phyloP scores from a whole-genome alignment of 2,113 vertebrate species.

The Prochilodus magdalenae region DNA sequence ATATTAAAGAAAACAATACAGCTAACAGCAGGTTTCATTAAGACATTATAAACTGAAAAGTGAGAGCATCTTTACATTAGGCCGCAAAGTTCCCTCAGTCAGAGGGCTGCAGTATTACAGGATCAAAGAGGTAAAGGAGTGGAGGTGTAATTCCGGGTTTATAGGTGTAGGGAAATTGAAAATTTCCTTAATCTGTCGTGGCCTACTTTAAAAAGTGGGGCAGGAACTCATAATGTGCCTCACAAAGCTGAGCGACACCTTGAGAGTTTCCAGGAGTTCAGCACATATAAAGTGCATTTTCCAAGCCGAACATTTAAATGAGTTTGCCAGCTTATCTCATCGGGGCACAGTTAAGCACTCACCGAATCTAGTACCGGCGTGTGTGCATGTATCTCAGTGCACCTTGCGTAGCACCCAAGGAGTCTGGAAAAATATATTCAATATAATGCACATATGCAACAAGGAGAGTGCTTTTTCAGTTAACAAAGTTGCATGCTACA shows the following conservation, averaged over 20 bases:
- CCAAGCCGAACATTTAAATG: neutral
- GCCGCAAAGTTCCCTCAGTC: conserved; percentile 45
- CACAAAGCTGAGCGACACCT: neutral
- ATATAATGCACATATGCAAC: neutral
- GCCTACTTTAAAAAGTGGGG: conserved; percentile 45
- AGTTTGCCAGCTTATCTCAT: conserved; percentile 17
- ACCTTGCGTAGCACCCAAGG: neutral
- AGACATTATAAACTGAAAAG: conserved; percentile 48
- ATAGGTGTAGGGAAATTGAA: conserved; percentile 49
- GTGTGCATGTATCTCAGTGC: neutral
- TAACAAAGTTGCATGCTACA: neutral
- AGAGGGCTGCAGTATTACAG: conserved; percentile 51
- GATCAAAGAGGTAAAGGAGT: conserved; percentile 54
- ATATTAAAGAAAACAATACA: conserved; percentile 32
- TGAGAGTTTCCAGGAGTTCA: conserved; percentile 16
- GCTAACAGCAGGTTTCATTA: conserved; percentile 28
- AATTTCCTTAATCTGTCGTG: conserved; percentile 55
- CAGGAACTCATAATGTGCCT: conserved; percentile 28
- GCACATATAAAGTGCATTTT: neutral
- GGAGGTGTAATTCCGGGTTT: conserved; percentile 55
- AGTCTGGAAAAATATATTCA: neutral
- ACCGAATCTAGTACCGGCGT: neutral
- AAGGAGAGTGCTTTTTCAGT: neutral
- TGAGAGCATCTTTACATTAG: conserved; percentile 49
- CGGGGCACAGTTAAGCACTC: neutral